Evolutionary conservation across 2,113 vertebrate species (phyloP), one percentile per base, ranked within the genome.

Genomic region (Galemys pyrenaicus): DNA sequence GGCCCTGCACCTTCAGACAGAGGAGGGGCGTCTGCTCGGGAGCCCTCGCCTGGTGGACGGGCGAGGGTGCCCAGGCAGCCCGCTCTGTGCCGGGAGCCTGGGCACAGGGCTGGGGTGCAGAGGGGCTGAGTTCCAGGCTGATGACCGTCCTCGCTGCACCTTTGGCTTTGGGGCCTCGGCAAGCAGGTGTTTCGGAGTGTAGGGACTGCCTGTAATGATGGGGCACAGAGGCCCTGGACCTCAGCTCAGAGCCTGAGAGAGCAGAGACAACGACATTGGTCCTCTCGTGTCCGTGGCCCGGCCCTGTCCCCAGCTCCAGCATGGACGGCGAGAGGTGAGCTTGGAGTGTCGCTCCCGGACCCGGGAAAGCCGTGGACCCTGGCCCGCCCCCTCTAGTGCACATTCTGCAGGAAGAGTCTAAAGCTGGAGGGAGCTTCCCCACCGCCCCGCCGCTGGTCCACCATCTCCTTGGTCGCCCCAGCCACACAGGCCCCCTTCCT

Each of bases 11-110:
- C 44, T 80, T 92, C 35, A 85, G 89, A 75, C 54, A 79, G 89
- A 78, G 30, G n/a, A 84, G 49, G 62, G 1, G 7, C 8, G 62
- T 92, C 77, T 93, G 67, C 89, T 93, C 65, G 62, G 84, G 95
- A 92, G n/a, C 75, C 44, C 39, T 91, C 89, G 68, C 24, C 6
- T 1, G 11, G 60, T 58, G 30, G 87, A 5, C n/a, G 70, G 77
- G 24, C 5, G 24, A 78, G 67, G 54, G 70, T 54, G 51, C 64
- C 30, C 19, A 3, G 71, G 92, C 26, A 37, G 87, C n/a, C 75
- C 7, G 3, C 19, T 1, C 71, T 22, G 82, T 32, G 60, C 49
- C 15, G 82, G 10, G 26, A 75, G 15, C 35, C 37, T 9, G 32
- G 58, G 37, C 56, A 12, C 19, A 19, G 37, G 51, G 32, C 46